Percentiles rank a stretch among this genome's conserved stretches.
Evolutionary conservation across 2,888 invertebrate species (phyloP).

Genomic region (Brachypalpus laphriformis): DNA sequence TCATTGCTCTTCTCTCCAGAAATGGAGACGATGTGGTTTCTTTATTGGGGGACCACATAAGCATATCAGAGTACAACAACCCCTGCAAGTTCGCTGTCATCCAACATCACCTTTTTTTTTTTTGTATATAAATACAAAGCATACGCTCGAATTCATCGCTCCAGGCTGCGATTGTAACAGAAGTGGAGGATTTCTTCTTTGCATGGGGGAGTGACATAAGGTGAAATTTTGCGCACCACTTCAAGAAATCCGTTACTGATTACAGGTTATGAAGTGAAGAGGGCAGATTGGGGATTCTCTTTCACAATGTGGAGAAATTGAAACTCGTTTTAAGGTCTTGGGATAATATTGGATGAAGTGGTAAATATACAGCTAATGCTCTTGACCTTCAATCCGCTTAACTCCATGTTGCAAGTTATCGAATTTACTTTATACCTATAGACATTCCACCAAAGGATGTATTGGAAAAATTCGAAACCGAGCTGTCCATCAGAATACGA

Average conservation of each 20-base stretch:
- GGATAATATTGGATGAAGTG: neutral
- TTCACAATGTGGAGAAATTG: neutral
- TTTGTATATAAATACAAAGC: conserved; percentile 13
- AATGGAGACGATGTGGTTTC: conserved; percentile 15
- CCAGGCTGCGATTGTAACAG: conserved; percentile 33
- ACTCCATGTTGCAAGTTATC: too few relatives aligned
- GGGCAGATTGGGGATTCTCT: conserved; percentile 10
- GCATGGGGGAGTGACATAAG: conserved; percentile 5
- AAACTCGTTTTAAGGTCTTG: neutral
- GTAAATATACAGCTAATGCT: too few relatives aligned
- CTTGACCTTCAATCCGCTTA: too few relatives aligned
- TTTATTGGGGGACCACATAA: conserved; percentile 15
- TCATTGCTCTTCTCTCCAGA: conserved; percentile 37
- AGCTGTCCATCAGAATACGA: too few relatives aligned
- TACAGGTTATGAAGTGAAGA: conserved; percentile 11
- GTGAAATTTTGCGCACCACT: conserved; percentile 4
- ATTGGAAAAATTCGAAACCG: too few relatives aligned
- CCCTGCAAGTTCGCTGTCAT: conserved; percentile 32
- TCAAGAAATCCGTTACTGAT: conserved; percentile 26
- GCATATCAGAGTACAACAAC: conserved; percentile 19
- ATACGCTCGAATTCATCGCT: conserved; percentile 52
- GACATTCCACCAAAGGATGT: too few relatives aligned
- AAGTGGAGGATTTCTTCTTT: conserved; percentile 24
- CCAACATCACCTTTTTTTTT: conserved; percentile 41
- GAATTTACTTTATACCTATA: too few relatives aligned